Base-by-base conservation (phyloP, 53 echinoderm and acorn worm species). In the Actinopyga echinites region DNA sequence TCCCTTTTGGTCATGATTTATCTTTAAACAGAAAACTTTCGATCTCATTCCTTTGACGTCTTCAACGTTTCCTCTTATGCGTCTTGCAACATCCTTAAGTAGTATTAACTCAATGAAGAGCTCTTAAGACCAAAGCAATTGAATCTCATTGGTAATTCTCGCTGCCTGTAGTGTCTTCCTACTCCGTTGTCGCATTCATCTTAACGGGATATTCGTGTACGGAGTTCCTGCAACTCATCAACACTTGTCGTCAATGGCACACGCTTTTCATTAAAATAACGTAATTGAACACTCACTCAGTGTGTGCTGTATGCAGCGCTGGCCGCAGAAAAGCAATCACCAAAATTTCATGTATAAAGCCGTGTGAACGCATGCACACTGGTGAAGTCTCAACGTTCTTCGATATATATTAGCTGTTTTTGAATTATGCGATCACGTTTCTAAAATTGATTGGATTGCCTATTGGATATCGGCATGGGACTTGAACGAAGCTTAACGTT, bases 391-490 rank as follows among this genome's bases (percentile, higher is more conserved):
- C 49, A 15, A 15, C 49, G 49, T 49, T 49, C 49, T 49, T 49
- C 17, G 49, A 15, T 63, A 28, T 31, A 63, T 30, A 2, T 32
- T 21, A 65, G 65, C 20, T 29, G 65, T 36, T 65, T 65, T 65
- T 33, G 65, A 65, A 65, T 65, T 30, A 65, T 65, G 65, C 38
- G 69, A 69, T 69, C 69, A 24, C 38, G 24, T 69, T 69, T 69
- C 69, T 38, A 40, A 69, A 69, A 38, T 69, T 38, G 69, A 69
- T 69, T 40, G 69, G 69, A 69, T 69, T 69, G 37, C n/a, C 25
- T 69, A 69, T 69, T 69, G 69, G 40, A 69, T 69, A 69, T 69
- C 69, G 69, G 42, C 69, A 69, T 23, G 69, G 69, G 69, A 69
- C 43, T 69, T 38, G 43, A 65, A 10, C 30, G 65, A 65, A 36